Base-by-base conservation (phyloP, 2,113 vertebrate genomes). In the Xyliphius kryptos region DNA sequence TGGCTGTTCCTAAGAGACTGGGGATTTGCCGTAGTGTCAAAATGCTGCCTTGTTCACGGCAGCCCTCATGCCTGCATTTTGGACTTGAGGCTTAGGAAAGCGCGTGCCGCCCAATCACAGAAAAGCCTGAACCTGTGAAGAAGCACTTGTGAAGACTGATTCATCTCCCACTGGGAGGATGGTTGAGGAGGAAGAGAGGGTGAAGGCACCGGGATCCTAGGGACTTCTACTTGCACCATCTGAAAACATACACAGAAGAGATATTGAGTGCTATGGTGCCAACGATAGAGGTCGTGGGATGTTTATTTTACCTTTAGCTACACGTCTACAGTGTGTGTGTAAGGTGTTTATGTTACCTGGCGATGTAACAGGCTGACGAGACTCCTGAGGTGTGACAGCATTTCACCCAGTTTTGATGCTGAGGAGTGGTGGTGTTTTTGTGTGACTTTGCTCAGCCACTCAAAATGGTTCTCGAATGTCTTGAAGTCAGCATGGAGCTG, bases 121-220 rank as follows among this genome's bases (percentile, higher is more conserved):
- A 83, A 89, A 66, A 87, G 86, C 46, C 81, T 81, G 74, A 89
- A 88, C 75, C 85, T 84, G 68, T 85, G 84, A n/a, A 89, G 83
- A 36, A 89, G 81, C 74, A 87, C 86, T 3, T 84, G 82, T 38
- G 83, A 87, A 9, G 84, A 86, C 66, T 88, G 85, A 22, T 84
- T 70, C 37, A 87, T 76, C 8, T 82, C 84, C 50, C 76, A 79
- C 52, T 81, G 78, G 60, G 77, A 73, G 6, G 74, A 64, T 6
- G 81, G 76, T 15, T 77, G 74, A 26, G 73, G 66, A 2, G 82
- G 84, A 4, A 83, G 82, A 9, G 86, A 85, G 1, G 79, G 84
- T 40, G 77, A 75, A 0, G 73, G 71, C 0, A 64, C 63, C 2
- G 76, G 50, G 26, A 82, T 40, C 68, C 63, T 76, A 5, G 78